Evolutionary conservation across 64 coral and sea anemone species (phyloP).

Genomic region (Astreopora myriophthalma): DNA sequence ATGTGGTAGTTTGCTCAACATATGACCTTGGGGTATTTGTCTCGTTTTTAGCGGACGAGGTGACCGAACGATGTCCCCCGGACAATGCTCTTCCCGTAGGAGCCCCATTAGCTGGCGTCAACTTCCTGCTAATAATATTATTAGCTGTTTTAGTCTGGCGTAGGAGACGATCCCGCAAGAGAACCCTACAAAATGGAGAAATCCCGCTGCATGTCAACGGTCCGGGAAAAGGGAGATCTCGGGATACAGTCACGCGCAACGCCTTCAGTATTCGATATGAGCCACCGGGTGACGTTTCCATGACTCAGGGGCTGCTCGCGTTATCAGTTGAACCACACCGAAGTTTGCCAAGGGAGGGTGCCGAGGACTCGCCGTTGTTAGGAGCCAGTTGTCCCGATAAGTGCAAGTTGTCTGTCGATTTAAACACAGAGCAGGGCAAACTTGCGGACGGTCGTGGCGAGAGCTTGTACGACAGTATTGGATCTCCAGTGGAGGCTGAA

Average conservation of each 20-base stretch:
- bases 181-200: slow-evolving; percentile 8
- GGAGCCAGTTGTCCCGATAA: background rate
- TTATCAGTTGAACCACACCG: background rate
- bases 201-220: background rate
- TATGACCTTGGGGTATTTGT: too few species aligned
- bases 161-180: background rate
- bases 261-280: slow-evolving; percentile 41
- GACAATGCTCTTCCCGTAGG: slow-evolving; percentile 18
- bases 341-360: background rate
- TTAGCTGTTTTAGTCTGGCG: background rate
- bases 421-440: background rate
- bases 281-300: background rate
- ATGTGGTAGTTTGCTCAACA: too few species aligned
- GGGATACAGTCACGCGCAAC: slow-evolving; percentile 16
- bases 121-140: slow-evolving; percentile 29
- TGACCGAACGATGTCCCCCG: background rate
- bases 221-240: too few species aligned
- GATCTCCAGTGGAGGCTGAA: background rate
- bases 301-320: background rate
- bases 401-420: slow-evolving; percentile 7
- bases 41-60: background rate
- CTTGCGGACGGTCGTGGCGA: background rate
- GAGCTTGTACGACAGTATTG: slow-evolving; percentile 28
- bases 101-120: background rate
- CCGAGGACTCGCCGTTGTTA: background rate